Conservation (phyloP, 2,113 vertebrate species). For the Agapornis roseicollis region DNA sequence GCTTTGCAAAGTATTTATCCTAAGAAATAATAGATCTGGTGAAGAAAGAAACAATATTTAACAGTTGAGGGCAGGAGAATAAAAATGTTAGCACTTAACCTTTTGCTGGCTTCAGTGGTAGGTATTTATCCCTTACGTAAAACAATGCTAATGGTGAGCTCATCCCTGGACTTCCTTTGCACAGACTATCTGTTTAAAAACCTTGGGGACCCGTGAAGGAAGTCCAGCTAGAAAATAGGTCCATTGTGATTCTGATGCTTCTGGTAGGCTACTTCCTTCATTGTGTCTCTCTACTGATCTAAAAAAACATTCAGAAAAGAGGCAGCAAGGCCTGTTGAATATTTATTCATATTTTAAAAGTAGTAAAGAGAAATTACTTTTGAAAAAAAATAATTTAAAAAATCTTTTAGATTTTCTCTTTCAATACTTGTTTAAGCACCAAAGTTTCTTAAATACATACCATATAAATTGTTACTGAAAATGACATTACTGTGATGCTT, state of each 20-base stretch:
- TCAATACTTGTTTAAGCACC: background rate
- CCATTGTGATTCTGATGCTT: conserved; percentile 25
- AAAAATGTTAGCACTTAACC: background rate
- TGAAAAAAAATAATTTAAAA: background rate
- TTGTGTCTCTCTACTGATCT: background rate
- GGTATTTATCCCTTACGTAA: conserved; percentile 21
- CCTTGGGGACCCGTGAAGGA: conserved; percentile 51
- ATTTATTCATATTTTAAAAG: background rate
- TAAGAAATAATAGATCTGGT: background rate
- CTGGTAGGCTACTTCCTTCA: conserved; percentile 32
- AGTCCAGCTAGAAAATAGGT: conserved; percentile 51
- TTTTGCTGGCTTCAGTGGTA: background rate
- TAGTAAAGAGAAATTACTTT: background rate
- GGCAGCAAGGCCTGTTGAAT: background rate
- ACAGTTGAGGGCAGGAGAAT: background rate
- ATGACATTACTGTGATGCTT: background rate
- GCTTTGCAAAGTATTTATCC: background rate
- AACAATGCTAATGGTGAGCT: conserved; percentile 50
- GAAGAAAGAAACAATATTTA: background rate
- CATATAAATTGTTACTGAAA: background rate
- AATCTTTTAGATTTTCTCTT: background rate
- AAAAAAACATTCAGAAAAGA: conserved; percentile 13
- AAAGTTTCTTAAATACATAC: background rate
- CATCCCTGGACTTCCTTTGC: conserved; percentile 56
- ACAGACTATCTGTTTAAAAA: conserved; percentile 48